Percentiles rank a stretch among this genome's conserved stretches.
Conservation (phyloP, 1,140 invertebrate genomes). For the Drosophila repleta region DNA sequence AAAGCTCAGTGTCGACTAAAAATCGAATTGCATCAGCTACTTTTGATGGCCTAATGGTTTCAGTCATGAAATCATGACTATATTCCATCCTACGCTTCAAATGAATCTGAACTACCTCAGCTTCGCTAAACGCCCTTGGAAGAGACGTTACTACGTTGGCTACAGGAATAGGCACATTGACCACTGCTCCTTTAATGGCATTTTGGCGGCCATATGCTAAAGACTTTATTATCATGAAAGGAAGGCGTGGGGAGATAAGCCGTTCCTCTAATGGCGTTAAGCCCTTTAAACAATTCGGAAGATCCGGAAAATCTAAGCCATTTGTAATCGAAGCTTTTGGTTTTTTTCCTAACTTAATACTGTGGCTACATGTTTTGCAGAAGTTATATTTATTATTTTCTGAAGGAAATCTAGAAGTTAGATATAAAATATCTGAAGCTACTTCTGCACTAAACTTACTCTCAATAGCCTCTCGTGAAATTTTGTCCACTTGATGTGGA, state of each 20-base stretch:
- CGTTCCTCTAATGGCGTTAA: slow-evolving; percentile 9
- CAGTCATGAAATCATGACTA: no score
- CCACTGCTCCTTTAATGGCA: slow-evolving; percentile 22
- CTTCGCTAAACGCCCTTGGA: background rate
- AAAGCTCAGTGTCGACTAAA: no score
- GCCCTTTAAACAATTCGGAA: background rate
- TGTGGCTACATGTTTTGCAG: slow-evolving; percentile 1
- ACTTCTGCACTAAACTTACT: no score
- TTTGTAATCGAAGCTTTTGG: slow-evolving; percentile 15
- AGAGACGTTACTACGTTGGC: slow-evolving; percentile 9
- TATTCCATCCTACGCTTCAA: background rate
- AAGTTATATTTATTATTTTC: background rate
- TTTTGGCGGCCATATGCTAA: slow-evolving; percentile 14
- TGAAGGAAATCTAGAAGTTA: no score
- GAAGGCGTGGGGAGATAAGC: slow-evolving; percentile 14
- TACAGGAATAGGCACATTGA: slow-evolving; percentile 17
- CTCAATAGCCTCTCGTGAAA: no score
- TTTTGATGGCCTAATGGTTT: no score
- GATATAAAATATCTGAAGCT: no score
- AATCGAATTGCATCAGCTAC: no score
- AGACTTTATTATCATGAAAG: slow-evolving; percentile 26
- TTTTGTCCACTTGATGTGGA: no score
- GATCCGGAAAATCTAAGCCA: slow-evolving; percentile 15
- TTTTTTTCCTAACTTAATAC: slow-evolving; percentile 1
- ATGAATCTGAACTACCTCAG: background rate